Evolutionary conservation across 64 coral and sea anemone genomes (phyloP), one percentile per base, ranked within the genome.

Genomic region (Montipora foliosa): DNA sequence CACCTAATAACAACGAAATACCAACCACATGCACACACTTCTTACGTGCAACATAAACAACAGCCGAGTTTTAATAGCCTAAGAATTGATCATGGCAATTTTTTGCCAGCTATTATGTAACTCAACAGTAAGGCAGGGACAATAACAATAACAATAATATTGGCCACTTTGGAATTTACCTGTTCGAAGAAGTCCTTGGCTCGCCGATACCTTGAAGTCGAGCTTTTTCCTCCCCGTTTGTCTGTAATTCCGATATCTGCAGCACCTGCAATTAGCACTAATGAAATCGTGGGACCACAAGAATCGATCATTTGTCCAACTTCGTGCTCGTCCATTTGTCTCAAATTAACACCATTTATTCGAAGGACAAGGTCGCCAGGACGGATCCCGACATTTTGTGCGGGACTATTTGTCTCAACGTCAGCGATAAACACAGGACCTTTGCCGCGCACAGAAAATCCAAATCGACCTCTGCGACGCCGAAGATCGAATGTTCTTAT

Each of bases 401-500:
- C 98, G 0, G 98, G 89, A 8, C 98, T 90, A 67, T 81, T 83
- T 25, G 82, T 58, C 4, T 99, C 98, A 9, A 99, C 79, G 6
- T 99, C 81, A 57, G 87, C 87, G 44, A 99, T 91, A 78, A 88
- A 96, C 24, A 99, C 95, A 12, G 98, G 98, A 25, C 98, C 98
- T 74, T 80, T 89, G 17, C 97, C 98, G 52, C 95, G 95, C 73
- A 99, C 89, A 0, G 85, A 85, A 78, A 99, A 99, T 1, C 98
- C 98, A 64, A 99, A 99, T 1, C 88, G 59, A 47, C 98, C 95
- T 62, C 98, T 88, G 58, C 91, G 78, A 81, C 98, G 88, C 19
- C 98, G 95, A 51, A 99, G 92, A 81, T 94, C 82, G 44, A 99
- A 96, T 58, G 89, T 99, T 73, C 98, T 88, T 84, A 99, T 99